These are phyloP conservation scores for Drosophila persimilis DNA, from an alignment of 1,140 invertebrate genomes.

Conservation along the genomic window DNA sequence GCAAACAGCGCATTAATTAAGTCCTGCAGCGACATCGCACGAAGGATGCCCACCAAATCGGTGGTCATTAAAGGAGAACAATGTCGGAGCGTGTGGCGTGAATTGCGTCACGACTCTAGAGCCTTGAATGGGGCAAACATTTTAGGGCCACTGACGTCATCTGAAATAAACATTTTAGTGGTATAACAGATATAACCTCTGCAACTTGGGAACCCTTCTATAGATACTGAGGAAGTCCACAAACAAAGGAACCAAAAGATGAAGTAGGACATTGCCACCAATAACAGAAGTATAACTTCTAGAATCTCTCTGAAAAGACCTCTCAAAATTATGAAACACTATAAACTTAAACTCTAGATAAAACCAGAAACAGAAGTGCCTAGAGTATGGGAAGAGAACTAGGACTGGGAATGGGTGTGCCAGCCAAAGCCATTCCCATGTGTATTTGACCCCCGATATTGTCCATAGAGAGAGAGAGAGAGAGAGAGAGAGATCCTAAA, in stretches of 20 bases:
- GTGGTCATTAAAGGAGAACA: conserved; percentile 43
- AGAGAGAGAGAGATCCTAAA: not conserved
- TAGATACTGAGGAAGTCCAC: no score
- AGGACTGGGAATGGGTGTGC: not conserved
- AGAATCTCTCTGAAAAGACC: no score
- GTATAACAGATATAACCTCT: no score
- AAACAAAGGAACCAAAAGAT: no score
- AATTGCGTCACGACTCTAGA: conserved; percentile 39
- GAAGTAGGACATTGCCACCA: no score
- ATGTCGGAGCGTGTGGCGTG: conserved; percentile 40
- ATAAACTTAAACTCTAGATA: conserved; percentile 17
- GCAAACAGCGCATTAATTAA: conserved; percentile 77
- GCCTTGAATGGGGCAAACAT: not conserved
- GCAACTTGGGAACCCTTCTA: no score
- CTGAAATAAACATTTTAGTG: not conserved
- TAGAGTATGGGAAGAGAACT: not conserved
- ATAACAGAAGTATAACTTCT: no score
- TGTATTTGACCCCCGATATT: conserved; percentile 27
- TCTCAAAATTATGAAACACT: not conserved
- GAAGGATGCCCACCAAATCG: conserved; percentile 30
- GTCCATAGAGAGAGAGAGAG: conserved; percentile 1
- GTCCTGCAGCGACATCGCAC: conserved; percentile 62
- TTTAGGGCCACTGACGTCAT: not conserved
- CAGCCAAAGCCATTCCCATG: conserved; percentile 29
- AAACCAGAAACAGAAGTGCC: conserved; percentile 30